Base-by-base conservation (phyloP, 2,113 vertebrate genomes). In the Ifrita kowaldi region DNA sequence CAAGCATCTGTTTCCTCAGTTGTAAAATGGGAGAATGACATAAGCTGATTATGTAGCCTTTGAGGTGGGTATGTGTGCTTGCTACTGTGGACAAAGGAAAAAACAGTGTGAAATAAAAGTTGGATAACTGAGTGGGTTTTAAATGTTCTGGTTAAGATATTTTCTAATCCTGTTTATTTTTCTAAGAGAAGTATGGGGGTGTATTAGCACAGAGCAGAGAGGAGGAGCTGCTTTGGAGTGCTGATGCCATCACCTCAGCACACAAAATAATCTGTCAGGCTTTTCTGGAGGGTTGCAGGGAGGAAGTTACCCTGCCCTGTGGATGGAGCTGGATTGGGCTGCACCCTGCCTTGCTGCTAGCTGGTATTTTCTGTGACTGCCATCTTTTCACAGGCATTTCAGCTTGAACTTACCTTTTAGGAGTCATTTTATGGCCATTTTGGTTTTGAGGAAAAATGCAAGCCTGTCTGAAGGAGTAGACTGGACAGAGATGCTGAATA, bases 1-100 rank as follows among this genome's bases (percentile, higher is more conserved):
- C 89, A 86, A 87, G 96, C 95, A 94, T 97, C 96, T 95, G 91
- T 94, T 97, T 96, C 89, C 95, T 94, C 94, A 89, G 86, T 94
- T 96, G 95, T 92, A 95, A 95, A 95, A 94, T 53, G 81, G 84
- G 94, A 93, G 89, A 91, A 93, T 94, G 91, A 85, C 95, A 94
- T 96, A 93, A 95, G 89, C 95, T 94, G 93, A 92, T 94, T 91
- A 92, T 82, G 53, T 71, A 90, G 84, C 94, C 74, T 93, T 84
- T 73, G 94, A 96, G 96, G 84, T 89, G 65, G 86, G 28, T 84
- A 49, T n/a, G 39, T 68, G 77, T 87, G 91, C 69, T 90, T 39
- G 79, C 89, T 95, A 56, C 89, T 87, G 84, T 83, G 93, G 87
- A 91, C 87, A 95, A 96, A 95, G 81, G 83, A 3, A 57, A 88